These are phyloP conservation scores for Orthonyx spaldingii DNA, from an alignment of 2,113 vertebrate species.

Conservation along the genomic window DNA sequence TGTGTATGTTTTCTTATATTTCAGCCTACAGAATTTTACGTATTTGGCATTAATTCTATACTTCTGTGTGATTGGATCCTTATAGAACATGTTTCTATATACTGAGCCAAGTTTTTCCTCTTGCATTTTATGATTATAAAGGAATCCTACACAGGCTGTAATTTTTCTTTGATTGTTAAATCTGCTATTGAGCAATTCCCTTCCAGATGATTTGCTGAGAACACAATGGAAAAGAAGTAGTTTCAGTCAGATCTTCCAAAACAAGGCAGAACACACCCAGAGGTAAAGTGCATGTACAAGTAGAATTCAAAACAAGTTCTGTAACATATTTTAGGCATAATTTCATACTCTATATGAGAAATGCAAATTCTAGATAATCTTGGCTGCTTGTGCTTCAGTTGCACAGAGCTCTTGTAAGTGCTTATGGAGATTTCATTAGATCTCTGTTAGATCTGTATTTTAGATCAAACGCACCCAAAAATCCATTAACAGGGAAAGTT, in stretches of 20 bases:
- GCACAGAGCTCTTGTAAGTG: not conserved
- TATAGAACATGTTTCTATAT: not conserved
- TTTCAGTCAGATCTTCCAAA: not conserved
- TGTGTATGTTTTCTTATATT: not conserved
- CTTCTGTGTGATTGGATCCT: not conserved
- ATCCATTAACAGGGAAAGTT: not conserved
- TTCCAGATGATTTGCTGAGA: not conserved
- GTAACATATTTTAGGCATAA: not conserved
- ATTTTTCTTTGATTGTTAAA: not conserved
- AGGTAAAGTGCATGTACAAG: not conserved
- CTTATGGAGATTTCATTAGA: not conserved
- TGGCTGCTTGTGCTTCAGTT: not conserved
- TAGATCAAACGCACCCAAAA: not conserved
- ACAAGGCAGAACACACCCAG: not conserved
- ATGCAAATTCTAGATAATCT: not conserved
- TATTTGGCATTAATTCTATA: not conserved
- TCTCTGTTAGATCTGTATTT: not conserved
- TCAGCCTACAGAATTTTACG: not conserved
- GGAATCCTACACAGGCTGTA: not conserved
- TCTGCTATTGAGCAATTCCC: not conserved
- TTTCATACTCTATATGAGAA: not conserved
- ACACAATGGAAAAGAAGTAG: not conserved
- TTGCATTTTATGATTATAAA: not conserved
- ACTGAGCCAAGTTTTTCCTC: not conserved
- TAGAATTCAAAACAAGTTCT: not conserved